Evolutionary conservation across 2,113 vertebrate species (phyloP).

Genomic region (Pedetes capensis): DNA sequence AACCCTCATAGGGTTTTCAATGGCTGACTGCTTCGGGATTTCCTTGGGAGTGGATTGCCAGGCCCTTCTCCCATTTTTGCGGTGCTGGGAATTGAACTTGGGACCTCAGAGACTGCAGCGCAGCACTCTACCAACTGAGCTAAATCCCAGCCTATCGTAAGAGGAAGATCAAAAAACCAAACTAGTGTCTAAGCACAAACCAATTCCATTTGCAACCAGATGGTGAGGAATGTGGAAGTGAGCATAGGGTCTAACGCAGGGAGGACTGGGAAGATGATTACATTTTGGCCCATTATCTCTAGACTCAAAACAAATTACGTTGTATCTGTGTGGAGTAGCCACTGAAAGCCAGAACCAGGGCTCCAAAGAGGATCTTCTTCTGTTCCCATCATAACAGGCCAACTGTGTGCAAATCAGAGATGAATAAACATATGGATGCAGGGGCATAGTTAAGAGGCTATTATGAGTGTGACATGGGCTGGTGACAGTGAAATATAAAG

Average conservation of each 20-base stretch:
- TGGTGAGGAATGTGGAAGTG: background rate
- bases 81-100: no score
- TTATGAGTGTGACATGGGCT: background rate
- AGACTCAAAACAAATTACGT: background rate
- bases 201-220: conserved; percentile 31
- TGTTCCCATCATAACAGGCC: background rate
- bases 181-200: background rate
- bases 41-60: no score
- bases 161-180: conserved; percentile 3
- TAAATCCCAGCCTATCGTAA: background rate
- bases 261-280: conserved; percentile 3
- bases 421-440: conserved; percentile 6
- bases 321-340: background rate
- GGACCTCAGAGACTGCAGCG: no score
- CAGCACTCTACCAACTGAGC: no score
- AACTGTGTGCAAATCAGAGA: background rate
- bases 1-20: no score
- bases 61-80: no score
- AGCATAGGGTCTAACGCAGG: conserved; percentile 9
- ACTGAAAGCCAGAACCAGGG: background rate
- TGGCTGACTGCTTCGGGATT: no score
- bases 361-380: background rate
- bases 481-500: conserved; percentile 22
- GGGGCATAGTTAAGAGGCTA: background rate
- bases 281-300: background rate